These are phyloP conservation scores for Hyphantria cunea DNA, from an alignment of 1,140 invertebrate species.

Conservation along the genomic window DNA sequence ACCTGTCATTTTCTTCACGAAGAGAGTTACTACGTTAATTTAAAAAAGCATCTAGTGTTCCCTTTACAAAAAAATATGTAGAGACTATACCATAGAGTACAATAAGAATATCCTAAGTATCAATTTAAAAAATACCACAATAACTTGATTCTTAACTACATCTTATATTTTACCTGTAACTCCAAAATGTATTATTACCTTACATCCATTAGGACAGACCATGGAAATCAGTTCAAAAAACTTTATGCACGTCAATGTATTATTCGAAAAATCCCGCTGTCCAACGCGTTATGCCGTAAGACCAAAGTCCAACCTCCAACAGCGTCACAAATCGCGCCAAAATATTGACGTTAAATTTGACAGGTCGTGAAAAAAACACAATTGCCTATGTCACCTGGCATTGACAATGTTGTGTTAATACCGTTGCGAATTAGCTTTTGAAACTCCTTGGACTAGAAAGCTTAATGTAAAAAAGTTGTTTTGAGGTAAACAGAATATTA, in stretches of 20 bases:
- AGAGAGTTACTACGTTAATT: no score
- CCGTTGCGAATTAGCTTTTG: neutral
- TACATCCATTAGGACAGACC: constrained; percentile 1
- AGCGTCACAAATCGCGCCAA: constrained; percentile 71
- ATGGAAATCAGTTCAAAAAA: neutral
- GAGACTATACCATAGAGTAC: no score
- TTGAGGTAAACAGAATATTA: neutral
- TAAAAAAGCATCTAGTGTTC: no score
- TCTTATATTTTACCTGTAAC: no score
- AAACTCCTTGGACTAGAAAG: neutral
- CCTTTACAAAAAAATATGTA: no score
- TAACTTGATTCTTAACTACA: no score
- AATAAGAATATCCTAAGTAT: no score
- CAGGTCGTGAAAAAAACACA: constrained; percentile 48
- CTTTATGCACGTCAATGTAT: neutral
- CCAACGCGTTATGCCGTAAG: neutral
- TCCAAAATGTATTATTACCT: neutral
- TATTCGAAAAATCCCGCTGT: neutral
- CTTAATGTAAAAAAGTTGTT: neutral
- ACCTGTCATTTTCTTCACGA: no score
- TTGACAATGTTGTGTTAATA: constrained; percentile 46
- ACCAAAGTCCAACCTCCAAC: constrained; percentile 34
- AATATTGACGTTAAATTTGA: constrained; percentile 72
- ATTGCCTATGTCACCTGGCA: constrained; percentile 56
- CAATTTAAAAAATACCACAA: no score